Base-by-base conservation (phyloP, 1,140 invertebrate species). In the Hypothenemus hampei region DNA sequence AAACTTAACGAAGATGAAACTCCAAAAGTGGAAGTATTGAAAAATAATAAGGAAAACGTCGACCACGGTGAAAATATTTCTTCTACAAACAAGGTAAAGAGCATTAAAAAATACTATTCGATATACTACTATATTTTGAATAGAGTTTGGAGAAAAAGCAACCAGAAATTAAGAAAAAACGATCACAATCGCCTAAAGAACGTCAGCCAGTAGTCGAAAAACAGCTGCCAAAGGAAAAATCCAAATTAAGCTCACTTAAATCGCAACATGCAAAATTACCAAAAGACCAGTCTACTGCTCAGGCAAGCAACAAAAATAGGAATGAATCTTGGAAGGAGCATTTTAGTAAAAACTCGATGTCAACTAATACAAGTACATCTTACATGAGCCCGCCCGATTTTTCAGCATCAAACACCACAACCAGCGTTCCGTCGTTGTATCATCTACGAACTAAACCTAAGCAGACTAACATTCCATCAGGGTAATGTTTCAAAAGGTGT, bases 311-410 rank as follows among this genome's bases (percentile, higher is more conserved):
- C 24, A 46, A 36, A n/a, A 31, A 24, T 20, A 21, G 29, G 5
- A 22, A 41, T 7, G 15, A 37, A 47, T 43, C 65, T 3, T 69
- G 67, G 67, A 58, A 60, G n/a, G 64, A 69, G n/a, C 57, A 63
- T 15, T 57, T 69, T 1, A 67, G 47, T 36, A 58, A 62, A 54
- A 69, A 61, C 51, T 57, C 59, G 11, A 55, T 56, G 18, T 61
- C 61, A 0, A 59, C 54, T 35, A 61, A 50, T 43, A 64, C 67
- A 2, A 66, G 65, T 54, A 69, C 68, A 41, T 67, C 69, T 1
- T 69, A 71, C 58, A 51, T 64, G 16, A 69, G 66, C 39, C 69
- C 66, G 2, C 69, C 69, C n/a, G 62, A 68, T 29, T 60, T 56
- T 45, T 47, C 50, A 3, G 50, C 52, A 13, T 29, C 45, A 20